phyloP scores from a whole-genome alignment of 2,888 invertebrate species.

The Acrobasis repandana region DNA sequence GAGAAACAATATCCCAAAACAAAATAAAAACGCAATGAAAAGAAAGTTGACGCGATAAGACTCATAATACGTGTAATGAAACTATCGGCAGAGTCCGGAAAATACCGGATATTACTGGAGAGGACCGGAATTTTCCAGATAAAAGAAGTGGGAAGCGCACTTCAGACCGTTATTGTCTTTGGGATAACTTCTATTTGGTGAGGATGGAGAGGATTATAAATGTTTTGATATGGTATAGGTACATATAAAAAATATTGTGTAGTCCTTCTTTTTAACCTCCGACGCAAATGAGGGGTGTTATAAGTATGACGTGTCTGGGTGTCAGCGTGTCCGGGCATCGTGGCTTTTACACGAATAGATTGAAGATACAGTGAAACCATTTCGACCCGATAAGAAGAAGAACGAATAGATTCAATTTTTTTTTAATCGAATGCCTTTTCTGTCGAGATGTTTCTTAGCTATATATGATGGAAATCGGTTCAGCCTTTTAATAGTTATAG shows the following conservation, averaged over 20 bases:
- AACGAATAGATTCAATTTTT: too few species aligned
- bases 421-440: too few species aligned
- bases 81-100: conserved; percentile 36
- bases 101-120: conserved; percentile 23
- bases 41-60: conserved; percentile 53
- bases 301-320: too few species aligned
- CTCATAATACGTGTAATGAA: conserved; percentile 47
- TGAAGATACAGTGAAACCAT: too few species aligned
- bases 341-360: too few species aligned
- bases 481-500: too few species aligned
- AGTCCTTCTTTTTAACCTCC: not conserved
- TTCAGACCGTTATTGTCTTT: conserved; percentile 38
- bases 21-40: conserved; percentile 43
- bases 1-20: conserved; percentile 38
- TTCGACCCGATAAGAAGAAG: too few species aligned
- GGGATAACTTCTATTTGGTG: conserved; percentile 27
- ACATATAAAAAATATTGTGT: not conserved
- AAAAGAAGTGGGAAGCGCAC: conserved; percentile 41
- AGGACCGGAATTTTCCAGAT: conserved; percentile 42
- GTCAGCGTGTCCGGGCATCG: too few species aligned
- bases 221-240: conserved; percentile 14
- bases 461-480: too few species aligned
- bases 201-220: not conserved
- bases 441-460: too few species aligned
- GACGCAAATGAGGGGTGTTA: too few species aligned